Conservation (phyloP, 2,888 invertebrate species). For the Selenia dentaria region DNA sequence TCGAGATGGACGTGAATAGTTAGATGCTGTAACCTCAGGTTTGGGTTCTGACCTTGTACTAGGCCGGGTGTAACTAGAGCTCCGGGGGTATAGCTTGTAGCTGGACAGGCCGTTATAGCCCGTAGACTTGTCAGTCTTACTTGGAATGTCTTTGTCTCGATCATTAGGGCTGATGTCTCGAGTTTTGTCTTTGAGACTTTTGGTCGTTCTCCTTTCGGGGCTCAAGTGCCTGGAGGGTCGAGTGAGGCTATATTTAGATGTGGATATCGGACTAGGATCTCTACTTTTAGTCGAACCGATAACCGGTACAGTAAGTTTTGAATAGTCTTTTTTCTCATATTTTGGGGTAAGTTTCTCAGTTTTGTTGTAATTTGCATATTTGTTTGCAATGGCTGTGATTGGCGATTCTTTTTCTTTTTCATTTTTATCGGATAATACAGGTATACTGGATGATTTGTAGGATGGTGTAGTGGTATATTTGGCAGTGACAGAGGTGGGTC, state of each 20-base stretch:
- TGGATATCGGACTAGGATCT: conserved; percentile 83
- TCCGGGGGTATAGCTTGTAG: conserved; percentile 82
- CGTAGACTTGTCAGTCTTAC: conserved; percentile 81
- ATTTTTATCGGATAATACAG: conserved; percentile 56
- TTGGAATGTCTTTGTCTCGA: conserved; percentile 83
- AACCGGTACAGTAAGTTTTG: conserved; percentile 66
- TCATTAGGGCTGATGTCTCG: conserved; percentile 85
- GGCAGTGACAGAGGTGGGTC: conserved; percentile 74
- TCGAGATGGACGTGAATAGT: conserved; percentile 12
- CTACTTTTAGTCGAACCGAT: conserved; percentile 70
- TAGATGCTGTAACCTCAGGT: conserved; percentile 46
- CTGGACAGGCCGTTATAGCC: conserved; percentile 77
- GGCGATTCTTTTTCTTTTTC: conserved; percentile 67
- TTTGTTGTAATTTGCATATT: conserved; percentile 70
- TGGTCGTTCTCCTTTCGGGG: conserved; percentile 72
- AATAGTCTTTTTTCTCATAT: conserved; percentile 79
- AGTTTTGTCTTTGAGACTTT: conserved; percentile 69
- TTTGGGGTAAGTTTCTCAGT: conserved; percentile 49
- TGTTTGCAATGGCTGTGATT: conserved; percentile 68
- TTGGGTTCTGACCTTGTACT: conserved; percentile 49
- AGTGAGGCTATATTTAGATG: conserved; percentile 70
- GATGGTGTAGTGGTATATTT: conserved; percentile 71
- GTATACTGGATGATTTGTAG: conserved; percentile 79
- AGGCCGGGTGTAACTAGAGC: conserved; percentile 62
- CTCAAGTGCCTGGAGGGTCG: conserved; percentile 76